phyloP scores from a whole-genome alignment of 37 sponge, comb jelly and placozoan genomes.

The Agelas oroides region DNA sequence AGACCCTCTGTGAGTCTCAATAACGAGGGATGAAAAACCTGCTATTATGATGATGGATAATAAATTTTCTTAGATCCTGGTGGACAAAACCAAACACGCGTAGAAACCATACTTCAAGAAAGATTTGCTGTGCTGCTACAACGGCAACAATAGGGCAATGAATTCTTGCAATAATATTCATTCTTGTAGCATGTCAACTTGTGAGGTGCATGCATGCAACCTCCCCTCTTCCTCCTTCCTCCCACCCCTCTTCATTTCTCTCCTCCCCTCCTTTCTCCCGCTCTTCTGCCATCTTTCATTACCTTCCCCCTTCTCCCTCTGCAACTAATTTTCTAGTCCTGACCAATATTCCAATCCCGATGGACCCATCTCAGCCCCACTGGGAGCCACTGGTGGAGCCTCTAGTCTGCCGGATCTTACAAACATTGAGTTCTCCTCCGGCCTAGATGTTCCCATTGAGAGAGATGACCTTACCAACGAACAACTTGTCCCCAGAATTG shows the following conservation, averaged over 20 bases:
- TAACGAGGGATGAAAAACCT: too few species aligned
- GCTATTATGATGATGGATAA: too few species aligned
- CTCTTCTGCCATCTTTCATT: too few species aligned
- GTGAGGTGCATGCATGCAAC: neutral
- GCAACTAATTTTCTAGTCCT: neutral
- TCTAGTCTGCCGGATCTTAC: constrained; percentile 85
- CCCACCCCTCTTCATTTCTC: neutral
- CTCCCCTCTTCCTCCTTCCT: neutral
- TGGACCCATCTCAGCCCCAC: constrained; percentile 14
- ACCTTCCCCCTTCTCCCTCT: neutral
- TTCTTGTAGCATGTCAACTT: too few species aligned
- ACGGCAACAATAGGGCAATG: too few species aligned
- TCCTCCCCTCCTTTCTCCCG: too few species aligned
- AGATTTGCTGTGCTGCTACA: too few species aligned
- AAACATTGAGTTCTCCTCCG: constrained; percentile 76
- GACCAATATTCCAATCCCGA: constrained; percentile 12
- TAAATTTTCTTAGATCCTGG: too few species aligned
- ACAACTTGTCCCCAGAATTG: neutral
- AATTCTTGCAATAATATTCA: too few species aligned
- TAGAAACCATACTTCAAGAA: too few species aligned
- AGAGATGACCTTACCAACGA: constrained; percentile 42
- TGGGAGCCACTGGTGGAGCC: constrained; percentile 16
- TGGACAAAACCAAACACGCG: too few species aligned
- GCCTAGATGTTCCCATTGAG: constrained; percentile 78
- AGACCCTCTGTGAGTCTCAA: too few species aligned